Evolutionary conservation across 1,140 invertebrate genomes (phyloP).

Genomic region (Danaus plexippus): DNA sequence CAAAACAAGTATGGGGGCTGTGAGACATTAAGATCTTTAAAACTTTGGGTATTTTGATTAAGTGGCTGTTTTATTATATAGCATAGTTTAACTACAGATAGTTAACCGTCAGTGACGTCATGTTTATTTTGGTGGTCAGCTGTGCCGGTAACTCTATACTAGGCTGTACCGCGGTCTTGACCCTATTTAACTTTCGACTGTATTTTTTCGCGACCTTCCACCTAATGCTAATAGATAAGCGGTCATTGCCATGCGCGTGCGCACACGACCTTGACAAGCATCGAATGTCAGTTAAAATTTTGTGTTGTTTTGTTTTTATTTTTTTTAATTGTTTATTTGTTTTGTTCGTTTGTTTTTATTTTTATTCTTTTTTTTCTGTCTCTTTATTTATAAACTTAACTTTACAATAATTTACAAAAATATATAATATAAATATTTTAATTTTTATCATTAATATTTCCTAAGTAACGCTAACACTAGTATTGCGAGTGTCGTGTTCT

Average conservation of each 20-base stretch:
- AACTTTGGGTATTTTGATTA: no score
- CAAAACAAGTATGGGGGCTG: no score
- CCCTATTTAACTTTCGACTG: slow-evolving; percentile 42
- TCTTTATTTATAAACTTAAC: slow-evolving; percentile 70
- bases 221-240: slow-evolving; percentile 44
- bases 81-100: no score
- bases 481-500: slow-evolving; percentile 38
- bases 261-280: slow-evolving; percentile 39
- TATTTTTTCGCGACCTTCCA: slow-evolving; percentile 36
- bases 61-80: no score
- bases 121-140: slow-evolving; percentile 32
- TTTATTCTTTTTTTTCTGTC: slow-evolving; percentile 62
- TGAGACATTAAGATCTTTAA: no score
- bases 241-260: slow-evolving; percentile 55
- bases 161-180: slow-evolving; percentile 40
- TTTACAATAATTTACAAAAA: slow-evolving; percentile 69
- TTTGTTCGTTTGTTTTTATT: slow-evolving; percentile 45
- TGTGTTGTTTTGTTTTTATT: slow-evolving; percentile 48
- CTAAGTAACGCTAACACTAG: slow-evolving; percentile 49
- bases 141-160: slow-evolving; percentile 52
- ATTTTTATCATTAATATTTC: slow-evolving; percentile 30
- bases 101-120: slow-evolving; percentile 42
- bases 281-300: slow-evolving; percentile 24
- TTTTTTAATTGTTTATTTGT: slow-evolving; percentile 25
- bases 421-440: slow-evolving; percentile 50